phyloP scores from a whole-genome alignment of 2,888 invertebrate species.

The Drosophila vallismaia region DNA sequence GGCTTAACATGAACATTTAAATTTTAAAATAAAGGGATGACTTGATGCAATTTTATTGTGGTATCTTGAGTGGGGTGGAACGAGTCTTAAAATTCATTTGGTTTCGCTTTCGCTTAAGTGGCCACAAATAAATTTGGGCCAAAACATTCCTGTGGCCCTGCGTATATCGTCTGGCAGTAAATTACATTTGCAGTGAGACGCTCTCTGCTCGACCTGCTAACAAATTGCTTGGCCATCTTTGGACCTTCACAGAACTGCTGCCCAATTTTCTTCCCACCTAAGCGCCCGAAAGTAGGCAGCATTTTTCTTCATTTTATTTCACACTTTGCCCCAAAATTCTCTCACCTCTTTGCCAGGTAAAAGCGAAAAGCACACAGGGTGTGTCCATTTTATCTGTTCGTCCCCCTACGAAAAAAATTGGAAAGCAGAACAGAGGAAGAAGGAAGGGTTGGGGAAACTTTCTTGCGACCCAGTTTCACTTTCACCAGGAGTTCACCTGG shows the following conservation, averaged over 20 bases:
- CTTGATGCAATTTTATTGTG: not conserved
- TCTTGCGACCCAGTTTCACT: slow-evolving; percentile 52
- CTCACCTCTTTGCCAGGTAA: slow-evolving; percentile 7
- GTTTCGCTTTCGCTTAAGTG: slow-evolving; percentile 61
- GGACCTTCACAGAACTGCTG: not conserved
- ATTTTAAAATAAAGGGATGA: slow-evolving; percentile 3
- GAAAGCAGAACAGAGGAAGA: slow-evolving; percentile 32
- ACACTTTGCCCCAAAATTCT: slow-evolving; percentile 51
- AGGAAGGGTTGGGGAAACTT: slow-evolving; percentile 57
- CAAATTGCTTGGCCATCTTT: slow-evolving; percentile 70
- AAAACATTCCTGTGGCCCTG: slow-evolving; percentile 50
- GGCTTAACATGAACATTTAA: not conserved
- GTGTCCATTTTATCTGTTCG: slow-evolving; percentile 73
- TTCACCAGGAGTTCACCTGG: slow-evolving; percentile 30
- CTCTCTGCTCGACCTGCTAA: slow-evolving; percentile 60
- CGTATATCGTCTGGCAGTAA: slow-evolving; percentile 60
- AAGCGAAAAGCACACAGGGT: slow-evolving; percentile 64
- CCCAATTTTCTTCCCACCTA: slow-evolving; percentile 17
- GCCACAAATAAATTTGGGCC: slow-evolving; percentile 70
- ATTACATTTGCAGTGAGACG: slow-evolving; percentile 69
- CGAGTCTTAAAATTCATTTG: slow-evolving; percentile 49
- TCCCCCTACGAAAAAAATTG: slow-evolving; percentile 24
- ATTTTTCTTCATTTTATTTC: slow-evolving; percentile 75
- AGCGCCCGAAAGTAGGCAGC: slow-evolving; percentile 58
- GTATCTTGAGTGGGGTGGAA: not conserved